Evolutionary conservation across 2,797 vertebrate genomes (phyloP).

Genomic region (Australoheros facetus): DNA sequence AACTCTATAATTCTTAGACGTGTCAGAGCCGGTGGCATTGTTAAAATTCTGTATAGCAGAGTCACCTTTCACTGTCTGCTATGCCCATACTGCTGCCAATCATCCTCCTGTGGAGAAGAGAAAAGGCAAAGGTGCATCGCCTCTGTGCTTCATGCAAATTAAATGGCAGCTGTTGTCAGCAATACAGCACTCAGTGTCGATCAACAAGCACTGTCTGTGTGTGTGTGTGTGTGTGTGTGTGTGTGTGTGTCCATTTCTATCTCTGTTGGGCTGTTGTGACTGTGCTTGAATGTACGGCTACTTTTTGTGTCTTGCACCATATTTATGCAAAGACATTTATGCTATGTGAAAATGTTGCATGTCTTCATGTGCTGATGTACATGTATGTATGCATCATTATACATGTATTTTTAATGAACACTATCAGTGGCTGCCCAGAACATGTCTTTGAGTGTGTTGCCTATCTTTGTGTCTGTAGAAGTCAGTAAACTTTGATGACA

Average conservation of each 20-base stretch:
- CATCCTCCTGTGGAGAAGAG: slow-evolving; percentile 33
- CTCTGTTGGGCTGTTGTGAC: not conserved
- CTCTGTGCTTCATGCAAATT: slow-evolving; percentile 58
- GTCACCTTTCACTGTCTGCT: slow-evolving; percentile 42
- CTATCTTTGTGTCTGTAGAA: no score
- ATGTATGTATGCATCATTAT: not conserved
- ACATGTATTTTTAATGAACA: no score
- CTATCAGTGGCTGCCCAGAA: no score
- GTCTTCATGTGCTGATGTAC: not conserved
- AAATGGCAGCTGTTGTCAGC: slow-evolving; percentile 24
- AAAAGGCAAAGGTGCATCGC: slow-evolving; percentile 27
- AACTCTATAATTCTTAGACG: slow-evolving; percentile 27
- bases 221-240: not conserved
- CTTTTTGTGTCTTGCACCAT: not conserved
- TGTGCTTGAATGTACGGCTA: not conserved
- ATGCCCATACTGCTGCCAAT: slow-evolving; percentile 51
- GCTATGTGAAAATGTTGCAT: not conserved
- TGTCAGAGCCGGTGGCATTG: slow-evolving; percentile 6
- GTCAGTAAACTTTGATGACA: no score
- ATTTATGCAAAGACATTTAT: not conserved
- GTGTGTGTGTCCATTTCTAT: not conserved
- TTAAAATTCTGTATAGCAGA: slow-evolving; percentile 48
- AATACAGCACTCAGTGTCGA: slow-evolving; percentile 31
- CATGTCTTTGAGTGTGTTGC: no score
- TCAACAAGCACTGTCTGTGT: slow-evolving; percentile 30